phyloP scores from a whole-genome alignment of 2,113 vertebrate genomes.

The Mohoua ochrocephala region DNA sequence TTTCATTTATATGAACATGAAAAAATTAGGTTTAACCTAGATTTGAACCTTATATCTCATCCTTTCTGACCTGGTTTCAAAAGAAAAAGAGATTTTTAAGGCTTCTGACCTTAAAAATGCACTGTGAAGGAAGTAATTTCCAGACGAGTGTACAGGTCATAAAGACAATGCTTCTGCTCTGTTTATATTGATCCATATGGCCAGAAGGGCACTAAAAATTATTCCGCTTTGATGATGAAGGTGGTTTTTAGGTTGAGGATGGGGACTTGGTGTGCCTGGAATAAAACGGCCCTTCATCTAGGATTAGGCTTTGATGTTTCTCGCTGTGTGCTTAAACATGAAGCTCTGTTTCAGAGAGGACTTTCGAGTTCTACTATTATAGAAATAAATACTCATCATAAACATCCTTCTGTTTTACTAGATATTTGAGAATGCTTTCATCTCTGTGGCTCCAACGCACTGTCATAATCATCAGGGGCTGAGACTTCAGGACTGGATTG shows the following conservation, averaged over 20 bases:
- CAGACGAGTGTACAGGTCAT: not conserved
- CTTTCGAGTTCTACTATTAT: not conserved
- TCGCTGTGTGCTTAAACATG: not conserved
- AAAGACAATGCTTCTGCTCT: not conserved
- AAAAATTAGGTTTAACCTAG: conserved; percentile 25
- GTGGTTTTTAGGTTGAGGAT: not conserved
- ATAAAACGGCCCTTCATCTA: not conserved
- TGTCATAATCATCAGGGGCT: not conserved
- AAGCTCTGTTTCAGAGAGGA: not conserved
- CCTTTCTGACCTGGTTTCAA: not conserved
- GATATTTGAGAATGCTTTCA: not conserved
- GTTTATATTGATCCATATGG: not conserved
- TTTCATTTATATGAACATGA: conserved; percentile 21
- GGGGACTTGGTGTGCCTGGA: not conserved
- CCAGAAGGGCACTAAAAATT: not conserved
- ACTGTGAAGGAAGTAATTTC: not conserved
- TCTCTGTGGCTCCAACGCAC: not conserved
- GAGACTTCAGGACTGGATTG: not conserved
- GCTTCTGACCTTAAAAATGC: not conserved
- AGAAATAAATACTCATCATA: not conserved
- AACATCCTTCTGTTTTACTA: not conserved
- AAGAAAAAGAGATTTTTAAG: not conserved
- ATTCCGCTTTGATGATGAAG: not conserved
- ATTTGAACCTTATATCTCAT: not conserved
- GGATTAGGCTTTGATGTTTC: conserved; percentile 9